Evolutionary conservation across 2,797 vertebrate genomes (phyloP).

Genomic region (Odontamblyopus rebecca): DNA sequence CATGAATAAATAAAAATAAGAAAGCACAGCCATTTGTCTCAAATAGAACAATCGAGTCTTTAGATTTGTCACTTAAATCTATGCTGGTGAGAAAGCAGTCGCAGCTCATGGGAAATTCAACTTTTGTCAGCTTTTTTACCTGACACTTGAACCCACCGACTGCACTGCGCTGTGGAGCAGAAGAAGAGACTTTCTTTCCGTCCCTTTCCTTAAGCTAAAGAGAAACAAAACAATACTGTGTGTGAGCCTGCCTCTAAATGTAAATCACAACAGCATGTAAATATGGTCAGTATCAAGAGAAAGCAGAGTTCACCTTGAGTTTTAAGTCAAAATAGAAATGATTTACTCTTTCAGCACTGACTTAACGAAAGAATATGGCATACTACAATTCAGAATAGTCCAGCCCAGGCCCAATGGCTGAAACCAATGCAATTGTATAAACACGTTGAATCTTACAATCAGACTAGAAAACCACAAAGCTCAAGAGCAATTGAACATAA

Average conservation of each 20-base stretch:
- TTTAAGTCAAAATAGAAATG: too few relatives aligned
- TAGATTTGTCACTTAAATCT: constrained; percentile 35
- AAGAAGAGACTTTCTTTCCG: background rate
- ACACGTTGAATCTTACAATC: constrained; percentile 17
- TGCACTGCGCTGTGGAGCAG: background rate
- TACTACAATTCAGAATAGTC: background rate
- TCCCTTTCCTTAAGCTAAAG: background rate
- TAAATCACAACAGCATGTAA: background rate
- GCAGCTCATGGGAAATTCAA: constrained; percentile 42
- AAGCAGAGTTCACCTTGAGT: background rate
- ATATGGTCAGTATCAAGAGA: background rate
- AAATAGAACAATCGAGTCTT: constrained; percentile 30
- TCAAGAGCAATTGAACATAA: constrained; percentile 39
- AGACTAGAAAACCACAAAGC: constrained; percentile 24
- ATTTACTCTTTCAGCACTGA: background rate
- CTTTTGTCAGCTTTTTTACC: constrained; percentile 55
- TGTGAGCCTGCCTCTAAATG: background rate
- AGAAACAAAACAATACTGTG: background rate
- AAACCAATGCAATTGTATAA: constrained; percentile 14
- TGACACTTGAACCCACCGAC: constrained; percentile 7
- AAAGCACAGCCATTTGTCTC: constrained; percentile 32
- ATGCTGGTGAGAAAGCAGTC: constrained; percentile 43
- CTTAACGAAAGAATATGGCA: background rate
- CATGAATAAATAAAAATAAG: constrained; percentile 16
- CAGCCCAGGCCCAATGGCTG: background rate